Percentiles rank a stretch among this genome's conserved stretches.
Conservation (phyloP, 1,140 invertebrate species). For the Drosophila littoralis region DNA sequence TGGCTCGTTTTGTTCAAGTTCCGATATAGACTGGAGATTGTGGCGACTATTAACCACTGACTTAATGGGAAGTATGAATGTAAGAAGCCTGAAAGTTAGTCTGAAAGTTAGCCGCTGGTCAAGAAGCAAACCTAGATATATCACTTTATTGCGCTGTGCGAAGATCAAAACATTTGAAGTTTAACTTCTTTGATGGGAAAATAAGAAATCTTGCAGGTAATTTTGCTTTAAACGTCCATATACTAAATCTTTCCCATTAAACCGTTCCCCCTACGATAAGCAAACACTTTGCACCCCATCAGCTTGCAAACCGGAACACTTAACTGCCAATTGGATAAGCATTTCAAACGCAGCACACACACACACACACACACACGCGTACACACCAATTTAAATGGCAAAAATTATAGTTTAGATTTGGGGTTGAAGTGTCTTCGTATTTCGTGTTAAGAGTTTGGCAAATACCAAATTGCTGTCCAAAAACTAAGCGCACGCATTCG, state of each 20-base stretch:
- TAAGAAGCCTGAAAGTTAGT: too few relatives aligned
- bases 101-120: too few relatives aligned
- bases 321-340: conserved; percentile 21
- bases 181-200: too few relatives aligned
- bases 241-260: background rate
- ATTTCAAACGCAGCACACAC: background rate
- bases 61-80: too few relatives aligned
- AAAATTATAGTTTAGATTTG: conserved; percentile 14
- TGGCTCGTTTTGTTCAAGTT: too few relatives aligned
- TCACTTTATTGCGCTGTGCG: too few relatives aligned
- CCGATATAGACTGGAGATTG: too few relatives aligned
- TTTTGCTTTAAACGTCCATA: background rate
- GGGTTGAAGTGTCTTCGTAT: conserved; percentile 10
- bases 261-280: background rate
- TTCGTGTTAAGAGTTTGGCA: conserved; percentile 21
- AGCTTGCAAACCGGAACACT: background rate
- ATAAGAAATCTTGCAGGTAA: too few relatives aligned
- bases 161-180: too few relatives aligned
- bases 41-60: too few relatives aligned
- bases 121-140: too few relatives aligned
- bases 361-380: background rate
- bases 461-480: conserved; percentile 30
- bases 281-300: conserved; percentile 4
- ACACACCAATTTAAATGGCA: conserved; percentile 10
- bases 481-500: conserved; percentile 22